A percentile compares a stretch with the other conserved stretches of the same genome.
Conservation (phyloP, 2,113 vertebrate genomes). For the Colius striatus region DNA sequence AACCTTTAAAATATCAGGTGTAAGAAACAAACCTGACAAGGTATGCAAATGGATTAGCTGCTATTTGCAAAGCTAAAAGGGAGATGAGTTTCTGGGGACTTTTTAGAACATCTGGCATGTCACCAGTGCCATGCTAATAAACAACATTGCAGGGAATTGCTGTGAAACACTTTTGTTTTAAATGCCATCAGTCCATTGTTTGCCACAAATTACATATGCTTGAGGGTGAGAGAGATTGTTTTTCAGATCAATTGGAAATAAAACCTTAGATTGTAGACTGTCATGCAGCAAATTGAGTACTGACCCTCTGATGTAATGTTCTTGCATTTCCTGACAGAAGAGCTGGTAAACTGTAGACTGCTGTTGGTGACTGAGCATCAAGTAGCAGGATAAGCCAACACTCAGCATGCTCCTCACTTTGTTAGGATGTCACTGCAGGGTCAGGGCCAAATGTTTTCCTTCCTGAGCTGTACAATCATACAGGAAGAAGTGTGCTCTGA, state of each 20-base stretch:
- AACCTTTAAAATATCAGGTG: background rate
- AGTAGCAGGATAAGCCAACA: background rate
- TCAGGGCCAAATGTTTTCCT: background rate
- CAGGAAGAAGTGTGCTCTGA: background rate
- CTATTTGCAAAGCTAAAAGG: background rate
- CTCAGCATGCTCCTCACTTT: fast-evolving
- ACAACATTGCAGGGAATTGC: background rate
- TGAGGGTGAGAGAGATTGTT: background rate
- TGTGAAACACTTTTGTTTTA: background rate
- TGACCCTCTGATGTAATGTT: background rate
- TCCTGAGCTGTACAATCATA: background rate
- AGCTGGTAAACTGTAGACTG: background rate
- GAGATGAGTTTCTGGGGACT: background rate
- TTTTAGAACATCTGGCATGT: conserved; percentile 1
- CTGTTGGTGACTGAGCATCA: background rate
- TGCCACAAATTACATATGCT: fast-evolving
- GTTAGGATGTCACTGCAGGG: background rate
- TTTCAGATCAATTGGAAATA: background rate
- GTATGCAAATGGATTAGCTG: background rate
- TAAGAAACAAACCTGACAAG: background rate
- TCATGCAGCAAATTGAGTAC: background rate
- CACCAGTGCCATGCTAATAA: background rate
- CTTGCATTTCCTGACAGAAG: background rate
- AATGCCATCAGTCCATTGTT: background rate
- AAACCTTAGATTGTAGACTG: background rate